Base-by-base conservation (phyloP, 2,888 invertebrate species). In the Xestobium rufovillosum region DNA sequence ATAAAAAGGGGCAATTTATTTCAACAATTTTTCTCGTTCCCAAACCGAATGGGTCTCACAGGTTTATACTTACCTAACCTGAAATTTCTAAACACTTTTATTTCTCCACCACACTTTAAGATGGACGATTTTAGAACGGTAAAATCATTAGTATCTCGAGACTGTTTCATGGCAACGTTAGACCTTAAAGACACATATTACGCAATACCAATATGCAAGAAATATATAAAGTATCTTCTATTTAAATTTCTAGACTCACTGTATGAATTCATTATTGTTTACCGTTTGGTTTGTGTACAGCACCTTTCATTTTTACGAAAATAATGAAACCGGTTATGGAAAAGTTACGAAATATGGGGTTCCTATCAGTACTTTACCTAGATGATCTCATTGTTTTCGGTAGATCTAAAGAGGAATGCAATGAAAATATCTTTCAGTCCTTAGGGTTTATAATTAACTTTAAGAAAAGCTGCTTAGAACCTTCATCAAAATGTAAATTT, bases 261-360 rank as follows among this genome's bases (percentile, higher is more conserved):
- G 9, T 54, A 43, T 34, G 45, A 51, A 31, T 54, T 47, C 31
- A 36, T n/a, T n/a, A 31, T 1, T 48, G 44, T 15, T 34, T 50
- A 12, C 51, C 50, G 15, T n/a, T n/a, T n/a, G 51, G 52, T 10
- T 14, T 55, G 4, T 41, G 31, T n/a, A 32, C 38, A n/a, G 47
- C 45, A 3, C 50, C 53, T 6, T 48, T 23, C 26, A 29, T 52
- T 11, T 52, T 53, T 37, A 53, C 54, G 4, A 53, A 53, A 34
- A 14, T 52, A 10, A 23, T 51, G 36, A 48, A 47, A 37, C 44
- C 49, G 23, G 42, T 49, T 6, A 19, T 51, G 3, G 26, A 26
- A n/a, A 10, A 12, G 13, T 33, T 50, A 11, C 39, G 48, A 36
- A 15, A 32, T 30, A 25, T 34, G 39, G 47, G 45, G 10, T 36